Evolutionary conservation across 2,797 vertebrate species (phyloP).

Genomic region (Potorous gilbertii): DNA sequence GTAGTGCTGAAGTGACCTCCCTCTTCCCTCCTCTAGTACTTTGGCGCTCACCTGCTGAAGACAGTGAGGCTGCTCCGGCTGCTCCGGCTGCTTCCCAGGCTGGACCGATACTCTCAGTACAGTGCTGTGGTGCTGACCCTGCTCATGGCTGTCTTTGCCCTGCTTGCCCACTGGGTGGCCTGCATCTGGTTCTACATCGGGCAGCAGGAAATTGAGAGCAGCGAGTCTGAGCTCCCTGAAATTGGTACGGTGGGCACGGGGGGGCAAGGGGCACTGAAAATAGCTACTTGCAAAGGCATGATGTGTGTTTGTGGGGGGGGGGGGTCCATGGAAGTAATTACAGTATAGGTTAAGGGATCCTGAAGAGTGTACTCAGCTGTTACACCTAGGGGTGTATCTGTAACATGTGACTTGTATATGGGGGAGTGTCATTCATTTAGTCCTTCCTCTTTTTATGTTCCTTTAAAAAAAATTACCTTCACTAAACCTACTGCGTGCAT

Average conservation of each 20-base stretch:
- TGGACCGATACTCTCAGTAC: conserved; percentile 93
- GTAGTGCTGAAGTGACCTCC: neutral
- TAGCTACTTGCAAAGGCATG: neutral
- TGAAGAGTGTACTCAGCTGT: neutral
- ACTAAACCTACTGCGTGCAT: neutral
- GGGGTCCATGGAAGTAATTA: neutral
- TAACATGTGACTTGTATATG: neutral
- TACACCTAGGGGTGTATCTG: neutral
- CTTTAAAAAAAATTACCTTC: neutral
- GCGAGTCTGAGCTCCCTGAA: conserved; percentile 85
- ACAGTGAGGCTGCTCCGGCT: conserved; percentile 89
- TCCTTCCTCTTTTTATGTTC: neutral
- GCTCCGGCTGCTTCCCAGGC: conserved; percentile 89
- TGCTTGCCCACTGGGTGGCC: conserved; percentile 93
- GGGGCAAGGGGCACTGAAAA: neutral
- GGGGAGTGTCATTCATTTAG: neutral
- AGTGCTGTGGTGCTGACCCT: conserved; percentile 91
- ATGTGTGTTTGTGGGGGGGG: neutral
- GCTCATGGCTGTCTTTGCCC: conserved; percentile 92
- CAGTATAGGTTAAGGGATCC: neutral
- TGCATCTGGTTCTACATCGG: conserved; percentile 93
- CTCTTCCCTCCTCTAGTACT: conserved; percentile 82
- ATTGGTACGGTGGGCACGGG: conserved; percentile 83
- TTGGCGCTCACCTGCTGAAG: conserved; percentile 91
- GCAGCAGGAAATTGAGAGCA: conserved; percentile 88